A percentile compares a stretch with the other conserved stretches of the same genome.
phyloP scores from a whole-genome alignment of 2,797 vertebrate genomes.

The Nannoperca obscura region DNA sequence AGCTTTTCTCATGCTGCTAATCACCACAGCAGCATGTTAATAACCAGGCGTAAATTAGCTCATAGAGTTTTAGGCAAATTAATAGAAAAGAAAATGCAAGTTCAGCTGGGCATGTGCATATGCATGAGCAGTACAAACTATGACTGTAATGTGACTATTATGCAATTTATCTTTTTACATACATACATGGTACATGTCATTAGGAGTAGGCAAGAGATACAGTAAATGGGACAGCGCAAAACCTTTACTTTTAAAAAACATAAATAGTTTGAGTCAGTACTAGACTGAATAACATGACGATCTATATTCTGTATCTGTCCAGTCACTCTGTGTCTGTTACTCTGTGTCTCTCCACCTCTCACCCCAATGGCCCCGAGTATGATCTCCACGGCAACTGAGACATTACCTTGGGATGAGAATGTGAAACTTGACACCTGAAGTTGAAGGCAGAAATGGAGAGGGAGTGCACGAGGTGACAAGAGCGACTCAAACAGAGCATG shows the following conservation, averaged over 20 bases:
- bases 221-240: not conserved
- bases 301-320: not conserved
- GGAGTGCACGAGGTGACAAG: not conserved
- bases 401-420: slow-evolving; percentile 37
- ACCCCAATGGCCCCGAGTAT: slow-evolving; percentile 13
- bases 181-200: not conserved
- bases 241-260: not conserved
- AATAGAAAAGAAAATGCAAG: not conserved
- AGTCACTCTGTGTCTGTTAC: slow-evolving; percentile 24
- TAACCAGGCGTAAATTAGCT: not conserved
- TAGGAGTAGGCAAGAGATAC: not conserved
- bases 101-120: not conserved
- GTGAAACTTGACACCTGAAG: slow-evolving; percentile 19
- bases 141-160: not conserved
- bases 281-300: not conserved
- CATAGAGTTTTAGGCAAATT: not conserved
- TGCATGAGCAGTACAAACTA: too few species aligned
- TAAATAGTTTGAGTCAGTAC: not conserved
- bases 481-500: not conserved
- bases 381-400: slow-evolving; percentile 62
- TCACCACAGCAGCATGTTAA: not conserved
- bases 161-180: not conserved
- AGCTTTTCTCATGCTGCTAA: not conserved
- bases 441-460: not conserved
- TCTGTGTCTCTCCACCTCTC: slow-evolving; percentile 38